Conservation (phyloP, 2,797 vertebrate genomes). For the Acestrorhynchus altus region DNA sequence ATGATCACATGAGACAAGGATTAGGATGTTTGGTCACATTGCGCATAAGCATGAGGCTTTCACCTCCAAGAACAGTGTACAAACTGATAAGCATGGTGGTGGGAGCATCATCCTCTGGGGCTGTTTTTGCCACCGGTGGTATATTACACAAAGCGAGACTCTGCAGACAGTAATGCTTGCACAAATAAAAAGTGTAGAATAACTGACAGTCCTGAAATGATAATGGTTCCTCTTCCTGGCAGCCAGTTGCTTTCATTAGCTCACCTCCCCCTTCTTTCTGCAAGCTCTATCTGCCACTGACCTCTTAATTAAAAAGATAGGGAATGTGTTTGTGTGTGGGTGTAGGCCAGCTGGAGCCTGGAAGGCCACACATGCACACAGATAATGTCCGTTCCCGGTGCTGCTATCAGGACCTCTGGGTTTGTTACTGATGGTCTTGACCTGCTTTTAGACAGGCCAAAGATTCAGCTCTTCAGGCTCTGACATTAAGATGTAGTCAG, state of each 20-base stretch:
- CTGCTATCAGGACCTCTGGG: background rate
- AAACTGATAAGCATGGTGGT: no score
- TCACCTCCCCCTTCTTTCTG: background rate
- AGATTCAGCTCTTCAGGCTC: background rate
- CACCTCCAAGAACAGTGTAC: no score
- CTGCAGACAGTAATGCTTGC: no score
- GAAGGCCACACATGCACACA: background rate
- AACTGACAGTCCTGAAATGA: background rate
- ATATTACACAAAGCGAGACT: no score
- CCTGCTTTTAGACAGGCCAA: background rate
- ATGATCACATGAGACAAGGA: no score
- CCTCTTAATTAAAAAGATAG: constrained; percentile 9
- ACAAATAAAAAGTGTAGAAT: no score
- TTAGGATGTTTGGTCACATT: no score
- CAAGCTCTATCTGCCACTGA: background rate
- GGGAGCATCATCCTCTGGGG: no score
- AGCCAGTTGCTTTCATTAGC: background rate
- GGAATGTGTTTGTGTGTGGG: background rate
- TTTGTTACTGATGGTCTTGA: background rate
- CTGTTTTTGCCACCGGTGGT: no score
- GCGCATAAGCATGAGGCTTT: no score
- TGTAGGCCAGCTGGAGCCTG: background rate
- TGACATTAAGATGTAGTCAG: background rate
- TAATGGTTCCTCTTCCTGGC: background rate
- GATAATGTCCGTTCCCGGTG: background rate